Conservation (phyloP, 2,113 vertebrate genomes). For the Melanocharis versteri region DNA sequence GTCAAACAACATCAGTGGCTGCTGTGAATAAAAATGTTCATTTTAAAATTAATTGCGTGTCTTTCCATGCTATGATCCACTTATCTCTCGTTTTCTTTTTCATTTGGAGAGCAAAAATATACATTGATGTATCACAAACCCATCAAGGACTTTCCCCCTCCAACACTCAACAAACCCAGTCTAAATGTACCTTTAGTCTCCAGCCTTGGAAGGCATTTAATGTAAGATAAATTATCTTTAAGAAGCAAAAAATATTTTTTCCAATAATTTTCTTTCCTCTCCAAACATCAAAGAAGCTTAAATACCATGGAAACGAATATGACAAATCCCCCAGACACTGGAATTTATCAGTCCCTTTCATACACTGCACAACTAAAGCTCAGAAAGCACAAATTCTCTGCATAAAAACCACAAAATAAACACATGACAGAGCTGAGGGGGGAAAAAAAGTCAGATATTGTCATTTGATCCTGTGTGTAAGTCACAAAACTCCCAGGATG, state of each 20-base stretch:
- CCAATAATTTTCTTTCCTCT: background rate
- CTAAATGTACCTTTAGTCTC: background rate
- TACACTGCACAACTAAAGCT: background rate
- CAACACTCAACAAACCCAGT: background rate
- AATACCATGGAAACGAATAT: background rate
- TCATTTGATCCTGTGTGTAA: background rate
- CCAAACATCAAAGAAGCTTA: background rate
- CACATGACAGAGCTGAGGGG: background rate
- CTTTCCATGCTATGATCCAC: background rate
- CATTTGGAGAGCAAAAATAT: background rate
- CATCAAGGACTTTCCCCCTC: background rate
- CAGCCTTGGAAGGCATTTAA: background rate
- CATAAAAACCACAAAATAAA: background rate
- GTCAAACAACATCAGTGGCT: background rate
- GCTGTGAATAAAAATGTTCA: background rate
- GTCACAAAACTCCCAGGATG: background rate
- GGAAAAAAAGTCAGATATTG: background rate
- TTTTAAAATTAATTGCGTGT: background rate
- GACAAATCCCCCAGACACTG: background rate
- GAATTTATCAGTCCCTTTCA: background rate
- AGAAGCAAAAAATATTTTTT: background rate
- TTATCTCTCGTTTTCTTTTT: background rate
- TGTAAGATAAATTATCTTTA: background rate
- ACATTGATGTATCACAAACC: background rate
- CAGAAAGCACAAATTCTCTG: background rate